phyloP scores from a whole-genome alignment of 2,797 vertebrate species.

The Austrolebias charrua region DNA sequence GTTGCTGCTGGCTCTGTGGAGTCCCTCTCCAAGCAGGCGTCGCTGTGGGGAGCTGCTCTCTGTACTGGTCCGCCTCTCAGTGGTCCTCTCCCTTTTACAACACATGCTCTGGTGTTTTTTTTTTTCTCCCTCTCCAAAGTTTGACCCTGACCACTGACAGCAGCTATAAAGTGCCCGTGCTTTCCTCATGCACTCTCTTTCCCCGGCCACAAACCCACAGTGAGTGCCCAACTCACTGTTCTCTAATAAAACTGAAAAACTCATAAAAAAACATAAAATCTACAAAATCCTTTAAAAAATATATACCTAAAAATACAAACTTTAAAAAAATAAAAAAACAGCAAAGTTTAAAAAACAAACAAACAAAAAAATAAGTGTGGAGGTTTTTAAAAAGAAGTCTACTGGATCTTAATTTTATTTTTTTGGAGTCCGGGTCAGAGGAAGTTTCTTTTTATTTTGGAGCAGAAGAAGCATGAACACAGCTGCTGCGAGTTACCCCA shows the following conservation, averaged over 20 bases:
- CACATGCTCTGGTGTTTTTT: conserved; percentile 50
- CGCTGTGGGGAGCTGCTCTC: conserved; percentile 72
- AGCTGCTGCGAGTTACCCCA: conserved; percentile 92
- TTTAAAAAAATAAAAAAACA: conserved; percentile 57
- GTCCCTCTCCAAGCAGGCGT: conserved; percentile 69
- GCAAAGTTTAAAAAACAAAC: conserved; percentile 56
- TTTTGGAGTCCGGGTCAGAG: conserved; percentile 31
- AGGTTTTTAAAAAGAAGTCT: conserved; percentile 43
- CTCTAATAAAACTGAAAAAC: conserved; percentile 63
- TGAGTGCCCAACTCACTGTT: conserved; percentile 85
- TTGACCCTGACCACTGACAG: conserved; percentile 72
- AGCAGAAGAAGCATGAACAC: conserved; percentile 83
- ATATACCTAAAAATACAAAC: conserved; percentile 67
- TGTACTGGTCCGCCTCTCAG: conserved; percentile 39
- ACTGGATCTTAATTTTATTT: conserved; percentile 20
- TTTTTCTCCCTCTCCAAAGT: conserved; percentile 47
- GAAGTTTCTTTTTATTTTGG: conserved; percentile 5
- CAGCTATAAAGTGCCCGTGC: conserved; percentile 82
- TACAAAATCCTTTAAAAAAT: conserved; percentile 74
- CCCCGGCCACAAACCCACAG: conserved; percentile 79
- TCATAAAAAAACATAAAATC: conserved; percentile 81
- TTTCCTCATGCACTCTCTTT: conserved; percentile 80
- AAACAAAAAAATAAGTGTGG: conserved; percentile 54
- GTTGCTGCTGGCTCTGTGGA: too few species aligned
- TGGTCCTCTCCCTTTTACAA: conserved; percentile 70